phyloP scores from a whole-genome alignment of 64 coral and sea anemone species.

The Montipora efflorescens region DNA sequence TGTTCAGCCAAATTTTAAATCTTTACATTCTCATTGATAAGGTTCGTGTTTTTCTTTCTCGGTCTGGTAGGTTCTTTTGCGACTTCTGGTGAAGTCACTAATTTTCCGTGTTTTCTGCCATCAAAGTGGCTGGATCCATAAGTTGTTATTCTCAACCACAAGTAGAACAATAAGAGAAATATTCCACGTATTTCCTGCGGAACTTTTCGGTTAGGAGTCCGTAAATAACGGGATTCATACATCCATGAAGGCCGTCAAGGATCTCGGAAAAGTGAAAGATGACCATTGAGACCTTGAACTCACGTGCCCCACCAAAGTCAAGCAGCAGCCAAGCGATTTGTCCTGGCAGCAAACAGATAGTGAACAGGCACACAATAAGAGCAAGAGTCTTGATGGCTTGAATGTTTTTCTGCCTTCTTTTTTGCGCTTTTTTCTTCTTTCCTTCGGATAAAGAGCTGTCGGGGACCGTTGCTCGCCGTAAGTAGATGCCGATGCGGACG shows the following conservation, averaged over 20 bases:
- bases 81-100: background rate
- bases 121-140: background rate
- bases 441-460: background rate
- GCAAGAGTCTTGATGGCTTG: constrained; percentile 53
- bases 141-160: background rate
- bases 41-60: background rate
- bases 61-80: background rate
- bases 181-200: constrained; percentile 62
- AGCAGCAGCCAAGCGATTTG: constrained; percentile 72
- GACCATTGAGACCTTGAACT: background rate
- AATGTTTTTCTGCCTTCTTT: constrained; percentile 45
- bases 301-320: constrained; percentile 33
- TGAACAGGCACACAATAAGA: constrained; percentile 62
- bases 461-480: constrained; percentile 5
- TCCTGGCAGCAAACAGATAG: constrained; percentile 56
- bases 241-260: constrained; percentile 71
- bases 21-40: background rate
- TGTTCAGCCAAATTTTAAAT: no score
- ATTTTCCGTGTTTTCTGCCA: background rate
- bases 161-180: constrained; percentile 20
- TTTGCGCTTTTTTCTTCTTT: background rate
- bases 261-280: constrained; percentile 72
- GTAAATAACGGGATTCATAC: constrained; percentile 85
- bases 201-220: constrained; percentile 75
- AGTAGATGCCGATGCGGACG: constrained; percentile 34